These are phyloP conservation scores for Ailurus styani DNA, from an alignment of 2,113 vertebrate genomes.

Conservation along the genomic window DNA sequence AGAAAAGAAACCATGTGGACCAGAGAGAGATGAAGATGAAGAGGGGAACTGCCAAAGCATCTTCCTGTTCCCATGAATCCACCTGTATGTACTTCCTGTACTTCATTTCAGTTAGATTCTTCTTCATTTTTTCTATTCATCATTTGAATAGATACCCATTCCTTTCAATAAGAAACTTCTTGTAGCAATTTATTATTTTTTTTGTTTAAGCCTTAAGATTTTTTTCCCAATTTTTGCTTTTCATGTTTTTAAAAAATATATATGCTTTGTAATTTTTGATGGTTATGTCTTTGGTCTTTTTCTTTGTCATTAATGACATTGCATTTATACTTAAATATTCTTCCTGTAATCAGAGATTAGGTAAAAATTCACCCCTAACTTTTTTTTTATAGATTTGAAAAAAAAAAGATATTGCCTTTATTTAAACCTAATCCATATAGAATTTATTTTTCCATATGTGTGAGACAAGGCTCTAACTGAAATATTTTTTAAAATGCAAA, in stretches of 20 bases:
- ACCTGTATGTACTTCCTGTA: background rate
- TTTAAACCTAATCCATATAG: background rate
- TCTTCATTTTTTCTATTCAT: background rate
- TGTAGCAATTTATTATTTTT: background rate
- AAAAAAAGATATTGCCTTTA: background rate
- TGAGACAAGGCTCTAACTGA: background rate
- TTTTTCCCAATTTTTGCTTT: background rate
- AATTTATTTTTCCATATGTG: background rate
- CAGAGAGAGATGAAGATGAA: background rate
- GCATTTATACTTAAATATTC: background rate
- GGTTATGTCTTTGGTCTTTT: background rate
- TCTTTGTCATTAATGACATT: background rate
- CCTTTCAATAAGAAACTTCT: background rate
- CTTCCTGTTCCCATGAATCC: background rate
- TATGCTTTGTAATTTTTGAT: background rate
- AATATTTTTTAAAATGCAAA: background rate
- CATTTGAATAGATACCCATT: background rate
- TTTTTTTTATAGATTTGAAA: constrained; percentile 14
- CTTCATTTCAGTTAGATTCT: background rate
- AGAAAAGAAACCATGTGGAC: background rate
- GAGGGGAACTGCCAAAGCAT: background rate
- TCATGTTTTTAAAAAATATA: background rate
- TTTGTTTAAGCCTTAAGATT: background rate
- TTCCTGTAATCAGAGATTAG: background rate
- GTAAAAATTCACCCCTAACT: background rate